Evolutionary conservation across 2,888 invertebrate species (phyloP).

Genomic region (Anticlea derivata): DNA sequence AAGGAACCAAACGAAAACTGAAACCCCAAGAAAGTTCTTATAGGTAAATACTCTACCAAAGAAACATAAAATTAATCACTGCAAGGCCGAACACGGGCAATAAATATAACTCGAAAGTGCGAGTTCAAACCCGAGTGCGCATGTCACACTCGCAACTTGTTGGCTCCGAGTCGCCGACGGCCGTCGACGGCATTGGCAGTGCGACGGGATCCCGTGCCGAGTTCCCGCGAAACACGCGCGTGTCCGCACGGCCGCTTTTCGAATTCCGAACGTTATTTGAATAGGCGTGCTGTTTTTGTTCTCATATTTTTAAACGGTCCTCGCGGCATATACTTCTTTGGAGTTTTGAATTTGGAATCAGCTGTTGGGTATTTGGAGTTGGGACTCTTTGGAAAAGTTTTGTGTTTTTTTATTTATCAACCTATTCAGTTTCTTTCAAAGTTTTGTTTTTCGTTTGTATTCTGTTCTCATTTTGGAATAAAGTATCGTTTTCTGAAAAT

Average conservation of each 20-base stretch:
- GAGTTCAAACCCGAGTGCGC: slow-evolving; percentile 59
- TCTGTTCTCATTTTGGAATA: background rate
- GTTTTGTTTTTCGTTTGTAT: background rate
- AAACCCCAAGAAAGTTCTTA: no score
- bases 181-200: slow-evolving; percentile 51
- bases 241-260: slow-evolving; percentile 50
- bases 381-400: slow-evolving; percentile 19
- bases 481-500: no score
- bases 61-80: slow-evolving; percentile 30
- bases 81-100: slow-evolving; percentile 26
- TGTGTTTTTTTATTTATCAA: background rate
- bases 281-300: slow-evolving; percentile 34
- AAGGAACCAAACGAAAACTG: no score
- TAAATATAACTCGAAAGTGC: slow-evolving; percentile 41
- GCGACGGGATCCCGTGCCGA: slow-evolving; percentile 68
- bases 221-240: slow-evolving; percentile 53
- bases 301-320: slow-evolving; percentile 12
- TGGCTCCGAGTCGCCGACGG: slow-evolving; percentile 66
- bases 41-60: no score
- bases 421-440: background rate
- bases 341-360: slow-evolving; percentile 18
- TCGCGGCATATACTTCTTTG: slow-evolving; percentile 1
- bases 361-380: slow-evolving; percentile 4
- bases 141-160: slow-evolving; percentile 77
- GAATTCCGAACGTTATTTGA: slow-evolving; percentile 45